Evolutionary conservation across 2,888 invertebrate genomes (phyloP), one percentile per base, ranked within the genome.

Genomic region (Sarcophaga carnaria): DNA sequence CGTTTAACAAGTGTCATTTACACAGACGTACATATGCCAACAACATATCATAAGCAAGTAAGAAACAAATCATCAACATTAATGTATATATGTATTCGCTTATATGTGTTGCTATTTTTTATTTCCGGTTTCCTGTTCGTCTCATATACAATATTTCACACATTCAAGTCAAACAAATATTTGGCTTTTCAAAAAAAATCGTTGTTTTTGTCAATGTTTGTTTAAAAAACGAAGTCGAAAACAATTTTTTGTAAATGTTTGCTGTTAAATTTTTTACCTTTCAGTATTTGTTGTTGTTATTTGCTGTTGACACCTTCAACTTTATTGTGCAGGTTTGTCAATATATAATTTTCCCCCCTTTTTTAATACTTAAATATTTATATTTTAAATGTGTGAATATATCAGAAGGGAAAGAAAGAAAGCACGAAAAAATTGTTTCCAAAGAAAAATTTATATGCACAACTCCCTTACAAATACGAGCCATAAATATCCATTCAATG

Each of bases 1-100:
- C 86, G 54, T 86, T 86, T 86, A 82, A 76, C 79, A 86, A 82
- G 79, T 86, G 82, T 76, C 85, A 85, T 45, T 79, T 83, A 66
- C 85, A 75, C 37, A 22, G 22, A 70, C 76, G 27, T 22, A 27
- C 8, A 63, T 17, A 8, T 71, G 70, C 45, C 71, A 82, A n/a
- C 71, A 71, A 77, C 77, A 77, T 8, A 45, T 12, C 59, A 60
- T 0, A 2, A 59, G 14, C 12, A 59, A 66, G 54, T 70, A 70
- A 59, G 59, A 76, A 77, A 82, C 71, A 77, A 82, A 82, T 82
- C 82, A 82, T 60, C 82, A 77, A 60, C 82, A 77, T 77, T 66
- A 82, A 76, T 20, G 59, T 76, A 8, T 67, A 25, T 67, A 64
- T 22, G 63, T 66, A 37, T 66, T 14, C 14, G 37, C 22, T 76